Conservation (phyloP, 2,113 vertebrate species). For the Channa maculata region DNA sequence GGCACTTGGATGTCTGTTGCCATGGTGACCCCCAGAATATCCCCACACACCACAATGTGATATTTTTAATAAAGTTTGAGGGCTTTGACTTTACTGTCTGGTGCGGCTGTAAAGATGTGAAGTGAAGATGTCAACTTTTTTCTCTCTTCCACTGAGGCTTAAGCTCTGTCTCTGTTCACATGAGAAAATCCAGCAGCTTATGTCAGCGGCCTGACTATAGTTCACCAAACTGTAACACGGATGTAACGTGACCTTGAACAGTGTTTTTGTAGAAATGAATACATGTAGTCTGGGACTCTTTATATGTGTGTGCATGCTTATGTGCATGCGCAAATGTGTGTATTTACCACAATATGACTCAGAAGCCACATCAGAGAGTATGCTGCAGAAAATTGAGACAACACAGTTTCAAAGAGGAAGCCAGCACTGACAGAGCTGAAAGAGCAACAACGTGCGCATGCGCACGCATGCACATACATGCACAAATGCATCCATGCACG, state of each 20-base stretch:
- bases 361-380: constrained; percentile 79
- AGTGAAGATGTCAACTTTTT: constrained; percentile 40
- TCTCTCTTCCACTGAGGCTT: constrained; percentile 18
- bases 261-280: constrained; percentile 30
- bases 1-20: constrained; percentile 80
- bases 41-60: constrained; percentile 64
- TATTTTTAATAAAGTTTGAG: constrained; percentile 76
- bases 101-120: constrained; percentile 41
- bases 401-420: constrained; percentile 83
- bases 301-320: constrained; percentile 18
- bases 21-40: constrained; percentile 79
- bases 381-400: constrained; percentile 76
- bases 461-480: constrained; percentile 10
- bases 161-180: constrained; percentile 1
- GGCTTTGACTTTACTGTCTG: constrained; percentile 65
- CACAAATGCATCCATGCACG: background rate
- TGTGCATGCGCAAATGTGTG: constrained; percentile 60
- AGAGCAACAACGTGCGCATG: constrained; percentile 60
- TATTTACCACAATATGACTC: constrained; percentile 79
- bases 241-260: constrained; percentile 39
- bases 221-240: constrained; percentile 15
- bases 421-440: constrained; percentile 72
- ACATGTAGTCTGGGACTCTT: constrained; percentile 26
- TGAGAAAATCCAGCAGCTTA: constrained; percentile 23
- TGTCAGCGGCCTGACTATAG: constrained; percentile 22